These are phyloP conservation scores for Urechis unicinctus DNA, from an alignment of 2,888 invertebrate species.

Conservation along the genomic window DNA sequence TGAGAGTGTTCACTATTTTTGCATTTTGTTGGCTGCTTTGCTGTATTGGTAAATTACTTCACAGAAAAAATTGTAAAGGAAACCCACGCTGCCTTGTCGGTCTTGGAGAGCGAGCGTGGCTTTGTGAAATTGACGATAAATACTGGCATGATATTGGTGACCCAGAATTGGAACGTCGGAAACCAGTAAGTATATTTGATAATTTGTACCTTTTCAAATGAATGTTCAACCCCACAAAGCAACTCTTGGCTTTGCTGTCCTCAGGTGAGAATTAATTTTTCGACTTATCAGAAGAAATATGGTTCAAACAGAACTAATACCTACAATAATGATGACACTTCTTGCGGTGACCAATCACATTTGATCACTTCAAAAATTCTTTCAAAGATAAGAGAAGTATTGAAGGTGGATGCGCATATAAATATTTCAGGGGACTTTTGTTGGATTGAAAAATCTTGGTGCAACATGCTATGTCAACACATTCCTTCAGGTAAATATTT, in stretches of 20 bases:
- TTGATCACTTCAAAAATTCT: no score
- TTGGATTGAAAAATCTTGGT: slow-evolving; percentile 61
- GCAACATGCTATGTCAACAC: slow-evolving; percentile 65
- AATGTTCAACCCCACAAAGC: neutral
- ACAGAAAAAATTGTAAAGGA: slow-evolving; percentile 57
- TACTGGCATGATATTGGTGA: slow-evolving; percentile 43
- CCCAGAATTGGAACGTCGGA: slow-evolving; percentile 39
- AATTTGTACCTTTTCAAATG: neutral
- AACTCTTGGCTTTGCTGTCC: no score
- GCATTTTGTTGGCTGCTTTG: no score
- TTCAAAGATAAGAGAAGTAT: no score
- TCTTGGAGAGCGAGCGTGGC: slow-evolving; percentile 58
- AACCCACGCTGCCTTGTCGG: slow-evolving; percentile 60
- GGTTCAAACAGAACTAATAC: no score
- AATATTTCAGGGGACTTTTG: slow-evolving; percentile 50
- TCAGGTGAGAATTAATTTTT: no score
- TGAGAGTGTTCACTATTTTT: no score
- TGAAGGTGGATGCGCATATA: no score
- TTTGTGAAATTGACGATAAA: slow-evolving; percentile 53
- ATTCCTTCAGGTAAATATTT: slow-evolving; percentile 51
- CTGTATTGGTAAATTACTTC: neutral
- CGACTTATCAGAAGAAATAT: no score
- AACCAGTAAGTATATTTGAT: slow-evolving; percentile 23
- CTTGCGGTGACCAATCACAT: no score
- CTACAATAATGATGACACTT: neutral